Conservation (phyloP, 1,140 invertebrate genomes). For the Trichonephila inaurata region DNA sequence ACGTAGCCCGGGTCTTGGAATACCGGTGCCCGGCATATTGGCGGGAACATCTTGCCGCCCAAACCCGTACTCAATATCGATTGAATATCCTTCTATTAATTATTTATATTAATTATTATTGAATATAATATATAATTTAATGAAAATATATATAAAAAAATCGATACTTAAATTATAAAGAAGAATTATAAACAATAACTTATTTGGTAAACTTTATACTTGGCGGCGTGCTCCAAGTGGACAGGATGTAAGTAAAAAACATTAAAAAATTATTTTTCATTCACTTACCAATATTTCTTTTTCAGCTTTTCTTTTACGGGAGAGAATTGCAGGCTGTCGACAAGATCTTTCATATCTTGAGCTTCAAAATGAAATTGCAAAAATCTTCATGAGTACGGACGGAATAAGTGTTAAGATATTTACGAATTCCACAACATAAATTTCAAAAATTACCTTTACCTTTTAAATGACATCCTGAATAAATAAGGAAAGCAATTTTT, state of each 20-base stretch:
- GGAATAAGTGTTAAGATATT: too few relatives aligned
- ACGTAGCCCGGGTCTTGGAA: slow-evolving; percentile 46
- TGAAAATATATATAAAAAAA: too few relatives aligned
- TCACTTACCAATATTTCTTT: slow-evolving; percentile 56
- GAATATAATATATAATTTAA: not conserved
- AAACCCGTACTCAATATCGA: slow-evolving; percentile 29
- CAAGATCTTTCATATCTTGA: not conserved
- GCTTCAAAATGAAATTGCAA: slow-evolving; percentile 1
- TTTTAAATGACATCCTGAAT: slow-evolving; percentile 38
- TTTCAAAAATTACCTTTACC: slow-evolving; percentile 5
- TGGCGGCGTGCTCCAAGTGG: not conserved
- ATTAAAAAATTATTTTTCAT: not conserved
- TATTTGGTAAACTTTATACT: not conserved
- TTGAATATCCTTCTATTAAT: not conserved
- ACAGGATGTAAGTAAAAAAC: slow-evolving; percentile 51
- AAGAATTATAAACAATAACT: not conserved
- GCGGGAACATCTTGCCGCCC: slow-evolving; percentile 70
- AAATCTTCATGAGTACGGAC: not conserved
- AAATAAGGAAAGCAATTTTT: not conserved
- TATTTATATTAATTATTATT: not conserved
- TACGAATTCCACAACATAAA: not conserved
- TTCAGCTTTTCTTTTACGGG: slow-evolving; percentile 59
- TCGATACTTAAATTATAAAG: not conserved
- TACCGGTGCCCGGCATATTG: slow-evolving; percentile 33
- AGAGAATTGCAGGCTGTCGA: slow-evolving; percentile 56